Evolutionary conservation across 2,888 invertebrate species (phyloP).

Genomic region (Hofmannophila pseudospretella): DNA sequence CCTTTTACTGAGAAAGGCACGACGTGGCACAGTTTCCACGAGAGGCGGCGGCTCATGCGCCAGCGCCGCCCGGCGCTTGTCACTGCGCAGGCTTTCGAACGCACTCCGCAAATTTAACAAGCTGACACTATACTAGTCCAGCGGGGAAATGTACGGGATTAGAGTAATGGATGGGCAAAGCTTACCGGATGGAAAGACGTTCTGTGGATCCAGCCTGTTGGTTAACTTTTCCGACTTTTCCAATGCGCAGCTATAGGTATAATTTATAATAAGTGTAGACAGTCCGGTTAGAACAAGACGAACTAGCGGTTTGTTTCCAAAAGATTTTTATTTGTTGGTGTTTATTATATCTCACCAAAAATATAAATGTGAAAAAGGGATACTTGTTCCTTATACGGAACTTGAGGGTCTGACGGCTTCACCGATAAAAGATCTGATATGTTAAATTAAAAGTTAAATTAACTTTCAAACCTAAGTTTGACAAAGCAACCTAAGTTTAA

Average conservation of each 20-base stretch:
- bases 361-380: no score
- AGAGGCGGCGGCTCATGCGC: conserved; percentile 20
- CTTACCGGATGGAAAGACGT: conserved; percentile 35
- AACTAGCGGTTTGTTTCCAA: no score
- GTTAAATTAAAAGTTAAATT: no score
- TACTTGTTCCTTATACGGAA: no score
- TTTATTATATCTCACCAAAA: no score
- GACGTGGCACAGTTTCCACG: conserved; percentile 74
- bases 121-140: conserved; percentile 23
- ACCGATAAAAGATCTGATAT: no score
- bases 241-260: conserved; percentile 17
- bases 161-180: conserved; percentile 31
- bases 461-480: no score
- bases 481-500: no score
- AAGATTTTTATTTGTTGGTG: no score
- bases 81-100: conserved; percentile 52
- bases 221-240: conserved; percentile 41
- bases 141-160: conserved; percentile 41
- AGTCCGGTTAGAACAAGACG: background rate
- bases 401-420: no score
- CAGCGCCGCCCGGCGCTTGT: conserved; percentile 29
- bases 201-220: conserved; percentile 19
- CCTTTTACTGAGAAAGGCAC: conserved; percentile 70
- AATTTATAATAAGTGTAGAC: conserved; percentile 9
- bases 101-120: conserved; percentile 42